Conservation (phyloP, 2,888 invertebrate species). For the Cataglyphis rosenhaueri region DNA sequence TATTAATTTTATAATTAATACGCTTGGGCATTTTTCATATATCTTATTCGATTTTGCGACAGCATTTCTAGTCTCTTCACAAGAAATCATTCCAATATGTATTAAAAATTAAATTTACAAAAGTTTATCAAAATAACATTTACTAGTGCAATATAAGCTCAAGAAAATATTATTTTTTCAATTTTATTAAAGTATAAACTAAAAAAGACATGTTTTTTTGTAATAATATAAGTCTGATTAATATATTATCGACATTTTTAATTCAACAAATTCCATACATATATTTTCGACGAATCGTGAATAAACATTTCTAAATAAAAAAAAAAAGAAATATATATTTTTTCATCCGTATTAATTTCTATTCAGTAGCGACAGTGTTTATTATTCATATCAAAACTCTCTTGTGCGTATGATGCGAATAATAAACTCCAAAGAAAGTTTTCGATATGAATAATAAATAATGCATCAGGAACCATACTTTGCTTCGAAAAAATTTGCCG, state of each 20-base stretch:
- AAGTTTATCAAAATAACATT: background rate
- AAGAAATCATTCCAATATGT: background rate
- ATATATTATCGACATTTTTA: background rate
- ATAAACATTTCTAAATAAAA: background rate
- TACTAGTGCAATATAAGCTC: background rate
- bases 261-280: background rate
- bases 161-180: background rate
- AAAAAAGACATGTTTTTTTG: background rate
- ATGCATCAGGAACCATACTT: background rate
- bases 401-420: background rate
- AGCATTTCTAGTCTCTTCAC: background rate
- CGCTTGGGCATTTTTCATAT: background rate
- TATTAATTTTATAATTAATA: background rate
- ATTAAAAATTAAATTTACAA: background rate
- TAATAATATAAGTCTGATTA: background rate
- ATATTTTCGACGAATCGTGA: background rate
- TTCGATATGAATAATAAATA: background rate
- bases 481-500: background rate
- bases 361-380: background rate
- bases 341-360: background rate
- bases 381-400: background rate
- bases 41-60: background rate
- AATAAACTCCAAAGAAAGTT: background rate
- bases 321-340: background rate
- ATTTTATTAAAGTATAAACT: background rate